Conservation (phyloP, 2,888 invertebrate genomes). For the Ischnura elegans region DNA sequence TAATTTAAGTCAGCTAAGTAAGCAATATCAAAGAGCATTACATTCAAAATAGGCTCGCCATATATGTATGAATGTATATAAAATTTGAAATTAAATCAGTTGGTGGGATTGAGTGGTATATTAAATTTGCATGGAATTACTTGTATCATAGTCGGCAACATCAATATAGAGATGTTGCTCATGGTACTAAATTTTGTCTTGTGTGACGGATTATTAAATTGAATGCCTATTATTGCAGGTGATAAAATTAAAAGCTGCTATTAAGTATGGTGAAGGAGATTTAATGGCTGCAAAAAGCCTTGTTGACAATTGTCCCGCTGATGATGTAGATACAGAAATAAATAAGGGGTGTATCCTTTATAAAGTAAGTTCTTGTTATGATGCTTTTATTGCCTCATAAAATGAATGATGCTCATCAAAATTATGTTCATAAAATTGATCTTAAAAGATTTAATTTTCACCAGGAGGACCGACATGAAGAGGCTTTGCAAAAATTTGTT, state of each 20-base stretch:
- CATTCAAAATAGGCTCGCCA: too few relatives aligned
- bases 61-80: too few relatives aligned
- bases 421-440: background rate
- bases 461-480: slow-evolving; percentile 91
- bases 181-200: too few relatives aligned
- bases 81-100: too few relatives aligned
- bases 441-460: slow-evolving; percentile 71
- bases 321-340: slow-evolving; percentile 96
- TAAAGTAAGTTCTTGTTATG: slow-evolving; percentile 83
- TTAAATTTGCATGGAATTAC: too few relatives aligned
- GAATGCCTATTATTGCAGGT: slow-evolving; percentile 77
- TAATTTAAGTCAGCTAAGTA: too few relatives aligned
- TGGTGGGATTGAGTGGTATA: too few relatives aligned
- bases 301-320: slow-evolving; percentile 91
- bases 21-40: too few relatives aligned
- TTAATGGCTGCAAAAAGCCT: slow-evolving; percentile 93
- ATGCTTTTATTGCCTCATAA: background rate
- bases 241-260: slow-evolving; percentile 95
- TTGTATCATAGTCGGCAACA: too few relatives aligned
- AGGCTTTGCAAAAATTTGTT: slow-evolving; percentile 93
- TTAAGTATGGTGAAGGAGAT: slow-evolving; percentile 98
- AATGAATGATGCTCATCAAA: background rate
- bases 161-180: too few relatives aligned
- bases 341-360: slow-evolving; percentile 97
- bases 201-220: background rate